Evolutionary conservation across 1,140 invertebrate species (phyloP).

Genomic region (Paramacrobiotus metropolitanus): DNA sequence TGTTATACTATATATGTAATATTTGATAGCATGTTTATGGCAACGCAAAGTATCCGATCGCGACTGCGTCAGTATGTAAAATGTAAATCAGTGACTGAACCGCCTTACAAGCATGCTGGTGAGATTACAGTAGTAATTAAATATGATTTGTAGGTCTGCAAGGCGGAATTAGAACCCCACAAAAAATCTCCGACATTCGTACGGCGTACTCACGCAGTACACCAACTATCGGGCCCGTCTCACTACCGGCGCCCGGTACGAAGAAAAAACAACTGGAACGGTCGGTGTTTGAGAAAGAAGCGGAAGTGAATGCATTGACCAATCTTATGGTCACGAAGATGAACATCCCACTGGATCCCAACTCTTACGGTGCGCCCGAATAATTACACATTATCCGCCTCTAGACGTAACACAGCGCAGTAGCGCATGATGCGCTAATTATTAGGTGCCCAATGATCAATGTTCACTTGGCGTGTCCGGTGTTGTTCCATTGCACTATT

Average conservation of each 20-base stretch:
- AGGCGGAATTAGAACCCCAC: not conserved
- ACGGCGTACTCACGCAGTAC: not conserved
- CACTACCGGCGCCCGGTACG: not conserved
- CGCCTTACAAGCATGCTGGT: too few relatives aligned
- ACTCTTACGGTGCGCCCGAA: conserved; percentile 37
- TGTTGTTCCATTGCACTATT: conserved; percentile 4
- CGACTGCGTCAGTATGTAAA: too few relatives aligned
- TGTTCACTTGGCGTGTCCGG: not conserved
- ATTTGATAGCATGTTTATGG: too few relatives aligned
- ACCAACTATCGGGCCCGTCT: not conserved
- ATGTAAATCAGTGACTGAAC: too few relatives aligned
- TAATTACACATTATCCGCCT: not conserved
- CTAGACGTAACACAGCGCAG: not conserved
- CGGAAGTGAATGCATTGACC: conserved; percentile 64
- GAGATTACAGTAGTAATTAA: too few relatives aligned
- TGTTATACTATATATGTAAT: too few relatives aligned
- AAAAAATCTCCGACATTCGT: not conserved
- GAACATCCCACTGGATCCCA: conserved; percentile 41
- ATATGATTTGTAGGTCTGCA: not conserved
- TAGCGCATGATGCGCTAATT: not conserved
- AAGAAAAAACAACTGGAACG: conserved; percentile 6
- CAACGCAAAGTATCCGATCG: too few relatives aligned
- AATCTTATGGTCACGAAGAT: conserved; percentile 59
- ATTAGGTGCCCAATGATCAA: not conserved
- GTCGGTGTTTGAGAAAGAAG: conserved; percentile 29